Evolutionary conservation across 1,140 invertebrate species (phyloP).

Genomic region (Vanessa atalanta): DNA sequence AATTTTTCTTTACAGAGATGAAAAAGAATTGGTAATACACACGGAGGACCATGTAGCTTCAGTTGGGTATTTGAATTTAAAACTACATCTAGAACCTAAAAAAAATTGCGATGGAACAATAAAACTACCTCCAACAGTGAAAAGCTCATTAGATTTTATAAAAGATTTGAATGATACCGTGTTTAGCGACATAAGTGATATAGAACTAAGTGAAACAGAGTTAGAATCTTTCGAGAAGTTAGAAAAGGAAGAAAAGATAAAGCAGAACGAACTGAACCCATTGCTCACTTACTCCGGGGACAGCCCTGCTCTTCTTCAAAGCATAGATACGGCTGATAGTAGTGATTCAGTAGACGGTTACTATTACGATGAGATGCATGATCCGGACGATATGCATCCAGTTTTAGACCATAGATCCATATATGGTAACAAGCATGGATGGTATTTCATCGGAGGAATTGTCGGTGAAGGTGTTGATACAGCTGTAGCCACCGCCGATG

Average conservation of each 20-base stretch:
- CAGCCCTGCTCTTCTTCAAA: constrained; percentile 37
- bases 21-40: constrained; percentile 92
- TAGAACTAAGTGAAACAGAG: constrained; percentile 82
- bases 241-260: constrained; percentile 73
- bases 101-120: constrained; percentile 73
- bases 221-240: constrained; percentile 82
- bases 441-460: constrained; percentile 91
- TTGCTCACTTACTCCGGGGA: constrained; percentile 69
- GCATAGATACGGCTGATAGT: constrained; percentile 51
- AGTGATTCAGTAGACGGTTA: constrained; percentile 62
- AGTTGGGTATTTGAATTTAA: constrained; percentile 95
- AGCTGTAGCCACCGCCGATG: constrained; percentile 83
- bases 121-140: constrained; percentile 79
- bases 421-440: constrained; percentile 86
- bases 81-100: constrained; percentile 89
- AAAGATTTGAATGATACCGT: constrained; percentile 82
- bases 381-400: constrained; percentile 54
- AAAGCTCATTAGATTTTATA: constrained; percentile 82
- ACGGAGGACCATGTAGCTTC: constrained; percentile 95
- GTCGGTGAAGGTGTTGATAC: constrained; percentile 82
- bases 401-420: constrained; percentile 77
- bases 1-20: constrained; percentile 85
- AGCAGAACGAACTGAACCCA: constrained; percentile 72
- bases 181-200: constrained; percentile 83
- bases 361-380: constrained; percentile 57